Evolutionary conservation across 2,113 vertebrate genomes (phyloP).

Genomic region (Chrysemys picta): DNA sequence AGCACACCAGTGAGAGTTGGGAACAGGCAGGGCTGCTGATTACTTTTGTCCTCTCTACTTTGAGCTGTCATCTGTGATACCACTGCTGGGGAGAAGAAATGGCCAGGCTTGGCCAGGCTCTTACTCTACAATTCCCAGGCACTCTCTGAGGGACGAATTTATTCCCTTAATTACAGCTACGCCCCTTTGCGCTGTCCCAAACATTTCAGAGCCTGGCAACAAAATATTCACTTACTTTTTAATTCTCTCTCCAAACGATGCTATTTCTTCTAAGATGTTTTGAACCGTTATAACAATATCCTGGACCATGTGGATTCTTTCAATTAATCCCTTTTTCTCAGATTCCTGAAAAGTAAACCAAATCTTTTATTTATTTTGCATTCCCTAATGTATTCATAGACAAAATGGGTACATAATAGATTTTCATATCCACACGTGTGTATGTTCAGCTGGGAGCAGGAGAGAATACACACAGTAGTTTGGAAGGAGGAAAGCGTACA

Average conservation of each 20-base stretch:
- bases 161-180: neutral
- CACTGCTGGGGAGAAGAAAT: neutral
- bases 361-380: neutral
- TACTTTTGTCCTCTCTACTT: neutral
- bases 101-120: neutral
- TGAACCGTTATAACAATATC: slow-evolving; percentile 94
- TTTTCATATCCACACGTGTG: neutral
- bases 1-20: neutral
- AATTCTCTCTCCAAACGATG: slow-evolving; percentile 92
- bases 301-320: slow-evolving; percentile 97
- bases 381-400: neutral
- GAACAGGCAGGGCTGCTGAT: neutral
- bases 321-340: slow-evolving; percentile 93
- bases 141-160: neutral
- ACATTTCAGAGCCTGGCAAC: neutral
- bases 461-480: neutral
- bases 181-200: neutral
- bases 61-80: neutral
- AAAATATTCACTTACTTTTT: slow-evolving; percentile 90
- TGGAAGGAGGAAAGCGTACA: neutral
- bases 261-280: slow-evolving; percentile 89
- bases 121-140: neutral
- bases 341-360: slow-evolving; percentile 82
- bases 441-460: neutral
- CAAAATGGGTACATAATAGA: rapidly evolving